Conservation (phyloP, 2,888 invertebrate species). For the Drosophila diplacantha region DNA sequence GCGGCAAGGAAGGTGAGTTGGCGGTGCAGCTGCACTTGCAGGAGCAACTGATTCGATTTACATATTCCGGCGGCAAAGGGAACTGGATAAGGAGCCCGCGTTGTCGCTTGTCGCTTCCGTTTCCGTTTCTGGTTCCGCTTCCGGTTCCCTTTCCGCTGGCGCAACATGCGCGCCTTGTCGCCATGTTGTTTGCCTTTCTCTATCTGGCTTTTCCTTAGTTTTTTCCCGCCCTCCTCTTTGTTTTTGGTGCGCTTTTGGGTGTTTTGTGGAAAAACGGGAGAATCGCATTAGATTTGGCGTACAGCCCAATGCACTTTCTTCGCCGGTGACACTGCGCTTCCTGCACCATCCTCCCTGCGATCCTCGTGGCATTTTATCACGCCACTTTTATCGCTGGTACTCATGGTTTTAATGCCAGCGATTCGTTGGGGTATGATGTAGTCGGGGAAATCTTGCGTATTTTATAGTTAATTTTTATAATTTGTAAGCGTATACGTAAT, state of each 20-base stretch:
- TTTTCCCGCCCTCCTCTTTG: slow-evolving; percentile 17
- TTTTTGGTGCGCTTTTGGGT: slow-evolving; percentile 39
- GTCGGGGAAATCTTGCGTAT: no score
- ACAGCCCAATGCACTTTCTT: slow-evolving; percentile 76
- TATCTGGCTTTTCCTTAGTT: slow-evolving; percentile 25
- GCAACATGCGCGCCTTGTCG: slow-evolving; percentile 70
- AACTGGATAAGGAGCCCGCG: slow-evolving; percentile 23
- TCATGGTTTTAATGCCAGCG: not conserved
- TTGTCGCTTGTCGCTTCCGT: slow-evolving; percentile 61
- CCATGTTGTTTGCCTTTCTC: slow-evolving; percentile 45
- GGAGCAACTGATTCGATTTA: slow-evolving; percentile 61
- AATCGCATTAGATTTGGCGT: slow-evolving; percentile 77
- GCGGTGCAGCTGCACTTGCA: not conserved
- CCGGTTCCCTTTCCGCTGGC: slow-evolving; percentile 47
- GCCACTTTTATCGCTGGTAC: slow-evolving; percentile 35
- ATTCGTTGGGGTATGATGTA: not conserved
- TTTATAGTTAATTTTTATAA: not conserved
- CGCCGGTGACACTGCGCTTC: slow-evolving; percentile 42
- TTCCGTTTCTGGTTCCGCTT: slow-evolving; percentile 46
- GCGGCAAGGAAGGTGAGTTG: slow-evolving; percentile 74
- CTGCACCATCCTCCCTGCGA: slow-evolving; percentile 21
- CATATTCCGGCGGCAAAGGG: slow-evolving; percentile 40
- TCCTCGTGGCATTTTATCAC: slow-evolving; percentile 42
- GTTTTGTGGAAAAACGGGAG: slow-evolving; percentile 60
- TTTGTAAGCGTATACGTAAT: not conserved